Percentiles rank a stretch among this genome's conserved stretches.
Conservation (phyloP, 2,113 vertebrate species). For the Tamias sibiricus region DNA sequence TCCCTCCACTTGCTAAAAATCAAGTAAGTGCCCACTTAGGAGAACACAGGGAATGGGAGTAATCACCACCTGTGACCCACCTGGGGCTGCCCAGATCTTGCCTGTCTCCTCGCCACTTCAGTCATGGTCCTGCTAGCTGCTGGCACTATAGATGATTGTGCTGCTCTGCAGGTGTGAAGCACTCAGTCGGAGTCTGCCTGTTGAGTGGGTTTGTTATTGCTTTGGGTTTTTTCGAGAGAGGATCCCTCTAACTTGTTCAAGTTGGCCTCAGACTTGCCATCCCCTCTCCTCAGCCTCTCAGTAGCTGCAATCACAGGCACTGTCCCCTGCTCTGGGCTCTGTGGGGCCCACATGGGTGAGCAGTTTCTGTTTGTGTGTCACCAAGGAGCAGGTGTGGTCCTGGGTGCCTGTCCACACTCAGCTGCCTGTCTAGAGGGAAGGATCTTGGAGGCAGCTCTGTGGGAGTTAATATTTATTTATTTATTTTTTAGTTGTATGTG, state of each 20-base stretch:
- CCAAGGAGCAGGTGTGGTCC: background rate
- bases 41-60: accelerated
- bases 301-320: background rate
- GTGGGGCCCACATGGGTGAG: background rate
- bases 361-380: background rate
- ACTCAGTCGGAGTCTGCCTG: too few relatives aligned
- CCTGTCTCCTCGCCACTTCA: background rate
- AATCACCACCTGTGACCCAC: accelerated
- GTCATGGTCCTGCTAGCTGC: accelerated
- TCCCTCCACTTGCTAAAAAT: slow-evolving; percentile 96
- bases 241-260: background rate
- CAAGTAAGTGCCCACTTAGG: slow-evolving; percentile 90
- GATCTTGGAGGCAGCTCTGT: background rate
- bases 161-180: background rate
- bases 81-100: accelerated
- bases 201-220: background rate
- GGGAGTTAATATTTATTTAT: too few relatives aligned
- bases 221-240: background rate
- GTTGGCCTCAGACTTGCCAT: background rate
- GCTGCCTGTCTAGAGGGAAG: background rate
- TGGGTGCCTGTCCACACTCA: background rate
- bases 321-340: background rate
- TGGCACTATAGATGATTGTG: accelerated
- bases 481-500: too few relatives aligned
- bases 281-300: background rate